Percentiles rank a stretch among this genome's conserved stretches.
Evolutionary conservation across 2,888 invertebrate species (phyloP).

Genomic region (Oasisia sp.): DNA sequence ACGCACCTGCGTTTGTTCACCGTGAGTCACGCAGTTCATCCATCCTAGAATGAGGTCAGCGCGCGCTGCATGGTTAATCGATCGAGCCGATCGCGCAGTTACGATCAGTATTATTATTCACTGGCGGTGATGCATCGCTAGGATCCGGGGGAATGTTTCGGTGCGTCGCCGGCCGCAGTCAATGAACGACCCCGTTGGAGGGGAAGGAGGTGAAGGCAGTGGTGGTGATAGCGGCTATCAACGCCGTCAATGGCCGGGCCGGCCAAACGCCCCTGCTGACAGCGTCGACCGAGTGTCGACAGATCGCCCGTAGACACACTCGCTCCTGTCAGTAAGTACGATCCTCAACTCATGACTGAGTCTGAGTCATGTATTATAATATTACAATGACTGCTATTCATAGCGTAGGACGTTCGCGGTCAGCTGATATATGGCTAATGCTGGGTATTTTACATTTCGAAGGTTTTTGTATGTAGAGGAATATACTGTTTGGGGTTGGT

Average conservation of each 20-base stretch:
- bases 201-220: neutral
- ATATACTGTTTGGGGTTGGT: neutral
- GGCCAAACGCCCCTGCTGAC: conserved; percentile 8
- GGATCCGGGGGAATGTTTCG: neutral
- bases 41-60: conserved; percentile 10
- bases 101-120: neutral
- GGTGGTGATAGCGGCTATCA: neutral
- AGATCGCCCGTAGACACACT: neutral
- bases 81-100: neutral
- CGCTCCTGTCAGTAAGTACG: neutral
- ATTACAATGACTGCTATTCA: neutral
- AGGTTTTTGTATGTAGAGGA: neutral
- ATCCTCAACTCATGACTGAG: neutral
- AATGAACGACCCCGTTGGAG: neutral
- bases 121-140: conserved; percentile 10
- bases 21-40: conserved; percentile 13
- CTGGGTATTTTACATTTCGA: neutral
- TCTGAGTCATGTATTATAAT: neutral
- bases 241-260: neutral
- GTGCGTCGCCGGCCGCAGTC: neutral
- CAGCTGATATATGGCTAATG: neutral
- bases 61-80: neutral
- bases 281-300: conserved; percentile 3
- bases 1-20: conserved; percentile 17
- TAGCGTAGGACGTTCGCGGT: neutral